Base-by-base conservation (phyloP, 2,113 vertebrate species). In the Macquaria australasica region DNA sequence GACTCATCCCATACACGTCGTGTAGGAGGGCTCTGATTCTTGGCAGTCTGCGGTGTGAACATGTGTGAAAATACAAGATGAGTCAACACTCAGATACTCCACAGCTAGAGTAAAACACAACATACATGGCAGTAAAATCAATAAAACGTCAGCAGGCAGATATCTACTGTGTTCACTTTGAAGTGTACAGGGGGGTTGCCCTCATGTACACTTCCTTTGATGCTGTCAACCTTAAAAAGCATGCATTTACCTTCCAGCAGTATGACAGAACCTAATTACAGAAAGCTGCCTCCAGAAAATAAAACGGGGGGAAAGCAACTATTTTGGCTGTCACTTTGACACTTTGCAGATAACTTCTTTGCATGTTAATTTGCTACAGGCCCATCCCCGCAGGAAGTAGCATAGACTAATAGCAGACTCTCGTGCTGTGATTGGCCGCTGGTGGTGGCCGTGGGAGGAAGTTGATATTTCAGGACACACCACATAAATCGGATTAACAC, bases 401-500 rank as follows among this genome's bases (percentile, higher is more conserved):
- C 50, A 81, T 11, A 34, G 48, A 80, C 79, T 82, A 78, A 73
- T 53, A 79, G 79, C 73, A 84, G 70, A 55, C 41, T 64, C 25
- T 37, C 39, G 0, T 34, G 56, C 81, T 85, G 72, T 73, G 77
- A 91, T 89, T 87, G 80, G 89, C 81, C 11, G 37, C 77, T 23
- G 73, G 73, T 83, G 81, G 69, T 83, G 50, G 56, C 78, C 20
- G 91, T 93, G 88, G 93, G 91, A 93, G 90, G 89, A 88, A 88
- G 86, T 90, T 91, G 87, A 87, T 94, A 85, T 93, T 93, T 93
- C 75, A 79, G 84, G 85, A 93, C 83, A 67, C 75, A 79, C 64
- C 69, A 77, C 51, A 78, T 88, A 92, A 94, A 94, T 92, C 43
- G 84, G 89, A 94, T 95, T 93, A 94, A 70, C 79, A 77, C 74